Conservation (phyloP, 2,888 invertebrate species). For the Sinotaia quadrata region DNA sequence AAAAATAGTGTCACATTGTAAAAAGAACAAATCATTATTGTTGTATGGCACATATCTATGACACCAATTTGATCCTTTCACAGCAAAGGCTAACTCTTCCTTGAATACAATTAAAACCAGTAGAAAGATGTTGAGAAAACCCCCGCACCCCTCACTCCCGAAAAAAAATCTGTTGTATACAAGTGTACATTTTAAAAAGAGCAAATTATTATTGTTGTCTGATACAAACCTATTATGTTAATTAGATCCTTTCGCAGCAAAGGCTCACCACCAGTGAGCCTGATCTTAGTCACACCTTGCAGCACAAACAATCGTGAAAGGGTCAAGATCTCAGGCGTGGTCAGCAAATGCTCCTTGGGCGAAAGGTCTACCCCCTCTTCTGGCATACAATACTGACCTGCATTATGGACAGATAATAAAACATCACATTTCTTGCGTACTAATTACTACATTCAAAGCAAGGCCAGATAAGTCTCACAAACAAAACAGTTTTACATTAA, state of each 20-base stretch:
- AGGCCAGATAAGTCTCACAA: not conserved
- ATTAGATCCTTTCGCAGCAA: constrained; percentile 90
- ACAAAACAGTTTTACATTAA: not conserved
- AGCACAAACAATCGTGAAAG: constrained; percentile 87
- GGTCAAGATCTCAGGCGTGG: constrained; percentile 85
- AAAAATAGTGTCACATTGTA: no score
- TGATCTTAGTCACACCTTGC: constrained; percentile 91
- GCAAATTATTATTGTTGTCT: no score
- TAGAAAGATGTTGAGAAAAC: no score
- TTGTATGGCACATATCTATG: no score
- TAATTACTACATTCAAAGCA: not conserved
- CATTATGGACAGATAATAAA: no score
- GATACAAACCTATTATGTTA: constrained; percentile 80
- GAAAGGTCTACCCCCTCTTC: constrained; percentile 91
- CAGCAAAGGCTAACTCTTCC: no score
- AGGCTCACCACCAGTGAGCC: constrained; percentile 98
- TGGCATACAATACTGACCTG: constrained; percentile 99
- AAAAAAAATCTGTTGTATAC: no score
- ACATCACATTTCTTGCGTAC: not conserved
- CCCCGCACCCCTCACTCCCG: no score
- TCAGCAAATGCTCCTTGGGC: constrained; percentile 82
- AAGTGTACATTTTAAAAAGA: no score
- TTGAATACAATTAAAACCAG: no score
- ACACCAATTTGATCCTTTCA: no score
- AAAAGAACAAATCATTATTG: no score